Conservation (phyloP, 2,888 invertebrate species). For the Dynastes hyllus region DNA sequence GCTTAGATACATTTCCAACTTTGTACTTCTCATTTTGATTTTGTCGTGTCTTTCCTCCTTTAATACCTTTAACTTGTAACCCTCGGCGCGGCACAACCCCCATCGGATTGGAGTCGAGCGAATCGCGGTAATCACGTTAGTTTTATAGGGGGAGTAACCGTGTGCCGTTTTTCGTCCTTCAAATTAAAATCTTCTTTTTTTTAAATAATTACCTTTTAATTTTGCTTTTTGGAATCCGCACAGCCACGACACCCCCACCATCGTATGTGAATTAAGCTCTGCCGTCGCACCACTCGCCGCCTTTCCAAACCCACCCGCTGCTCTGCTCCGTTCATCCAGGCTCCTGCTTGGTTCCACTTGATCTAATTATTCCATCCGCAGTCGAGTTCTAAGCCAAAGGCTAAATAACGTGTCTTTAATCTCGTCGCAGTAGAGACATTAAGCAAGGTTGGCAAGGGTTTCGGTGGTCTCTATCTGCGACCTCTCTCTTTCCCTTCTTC, state of each 20-base stretch:
- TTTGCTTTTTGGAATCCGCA: conserved; percentile 63
- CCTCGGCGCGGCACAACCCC: conserved; percentile 8
- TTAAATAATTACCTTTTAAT: conserved; percentile 68
- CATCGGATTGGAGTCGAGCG: conserved; percentile 32
- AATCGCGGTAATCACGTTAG: conserved; percentile 49
- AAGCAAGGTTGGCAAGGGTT: conserved; percentile 34
- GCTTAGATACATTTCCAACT: background rate
- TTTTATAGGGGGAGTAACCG: conserved; percentile 38
- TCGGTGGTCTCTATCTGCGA: conserved; percentile 26
- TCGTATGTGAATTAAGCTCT: conserved; percentile 64
- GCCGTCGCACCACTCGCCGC: background rate
- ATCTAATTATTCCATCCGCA: conserved; percentile 70
- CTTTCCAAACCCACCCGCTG: background rate
- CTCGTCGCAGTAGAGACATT: conserved; percentile 57
- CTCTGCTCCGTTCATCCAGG: conserved; percentile 56
- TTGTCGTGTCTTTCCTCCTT: conserved; percentile 4
- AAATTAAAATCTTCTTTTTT: conserved; percentile 69
- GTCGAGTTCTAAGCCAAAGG: conserved; percentile 67
- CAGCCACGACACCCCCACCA: conserved; percentile 48
- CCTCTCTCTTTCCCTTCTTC: background rate
- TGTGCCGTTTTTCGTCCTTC: too few species aligned
- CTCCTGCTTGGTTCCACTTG: conserved; percentile 65
- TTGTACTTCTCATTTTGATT: conserved; percentile 6
- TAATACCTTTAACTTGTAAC: background rate
- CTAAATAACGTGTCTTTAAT: conserved; percentile 70